These are phyloP conservation scores for Gonocerus acuteangulatus DNA, from an alignment of 2,888 invertebrate genomes.

Conservation along the genomic window DNA sequence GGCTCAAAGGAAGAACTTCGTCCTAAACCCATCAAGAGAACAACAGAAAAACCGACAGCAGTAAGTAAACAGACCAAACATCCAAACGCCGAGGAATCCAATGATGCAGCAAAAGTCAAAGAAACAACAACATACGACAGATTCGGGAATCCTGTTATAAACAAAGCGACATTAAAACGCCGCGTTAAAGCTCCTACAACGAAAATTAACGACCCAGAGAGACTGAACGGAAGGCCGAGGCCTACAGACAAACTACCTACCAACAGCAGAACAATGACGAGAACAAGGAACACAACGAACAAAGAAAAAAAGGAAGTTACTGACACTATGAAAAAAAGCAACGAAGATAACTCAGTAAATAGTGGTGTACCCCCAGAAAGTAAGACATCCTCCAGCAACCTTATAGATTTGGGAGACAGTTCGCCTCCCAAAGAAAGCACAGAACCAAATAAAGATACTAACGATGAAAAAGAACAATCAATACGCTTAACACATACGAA, in stretches of 20 bases:
- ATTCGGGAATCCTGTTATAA: background rate
- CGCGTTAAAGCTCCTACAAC: background rate
- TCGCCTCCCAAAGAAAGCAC: background rate
- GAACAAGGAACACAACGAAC: background rate
- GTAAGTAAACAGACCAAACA: background rate
- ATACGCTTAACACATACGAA: too few relatives aligned
- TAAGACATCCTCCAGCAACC: background rate
- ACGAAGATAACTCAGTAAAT: background rate
- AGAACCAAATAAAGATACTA: background rate
- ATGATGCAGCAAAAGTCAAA: background rate
- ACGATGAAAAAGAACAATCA: background rate
- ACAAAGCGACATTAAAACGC: background rate
- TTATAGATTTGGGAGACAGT: background rate
- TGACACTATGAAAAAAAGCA: background rate
- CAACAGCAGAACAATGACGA: background rate
- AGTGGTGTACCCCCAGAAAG: background rate
- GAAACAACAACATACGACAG: background rate
- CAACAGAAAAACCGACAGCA: background rate
- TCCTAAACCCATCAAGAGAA: background rate
- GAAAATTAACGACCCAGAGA: background rate
- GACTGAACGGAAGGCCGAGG: background rate
- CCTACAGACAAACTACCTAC: background rate
- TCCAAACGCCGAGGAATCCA: background rate
- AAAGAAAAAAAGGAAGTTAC: background rate
- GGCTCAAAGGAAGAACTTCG: background rate